A percentile compares a stretch with the other conserved stretches of the same genome.
phyloP scores from a whole-genome alignment of 1,140 invertebrate genomes.

The Pogonognathellus flavescens region DNA sequence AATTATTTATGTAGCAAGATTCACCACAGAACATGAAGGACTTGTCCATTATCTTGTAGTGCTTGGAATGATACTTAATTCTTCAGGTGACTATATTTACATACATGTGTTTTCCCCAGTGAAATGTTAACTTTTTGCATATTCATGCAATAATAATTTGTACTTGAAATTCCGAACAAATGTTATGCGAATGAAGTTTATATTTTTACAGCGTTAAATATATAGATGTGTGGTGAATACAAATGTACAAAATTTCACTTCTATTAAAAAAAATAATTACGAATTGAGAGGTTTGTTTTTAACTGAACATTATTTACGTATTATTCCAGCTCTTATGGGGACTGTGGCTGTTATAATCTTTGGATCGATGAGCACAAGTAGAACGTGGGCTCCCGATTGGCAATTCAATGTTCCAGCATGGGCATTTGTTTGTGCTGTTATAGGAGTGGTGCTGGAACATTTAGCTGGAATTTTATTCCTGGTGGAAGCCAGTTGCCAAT shows the following conservation, averaged over 20 bases:
- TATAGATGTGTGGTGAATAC: no score
- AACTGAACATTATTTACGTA: no score
- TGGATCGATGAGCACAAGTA: constrained; percentile 54
- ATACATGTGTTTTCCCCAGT: background rate
- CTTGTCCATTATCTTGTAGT: constrained; percentile 60
- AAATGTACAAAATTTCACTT: no score
- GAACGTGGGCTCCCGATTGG: constrained; percentile 62
- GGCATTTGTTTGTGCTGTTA: constrained; percentile 58
- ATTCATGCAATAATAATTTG: no score
- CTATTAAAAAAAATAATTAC: no score
- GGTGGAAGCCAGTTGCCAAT: constrained; percentile 58
- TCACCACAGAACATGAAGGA: constrained; percentile 47
- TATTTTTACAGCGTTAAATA: no score
- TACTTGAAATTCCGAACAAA: no score
- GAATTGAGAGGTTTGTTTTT: no score
- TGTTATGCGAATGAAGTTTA: no score
- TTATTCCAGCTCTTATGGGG: constrained; percentile 57
- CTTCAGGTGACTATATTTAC: constrained; percentile 52
- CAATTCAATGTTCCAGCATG: constrained; percentile 60
- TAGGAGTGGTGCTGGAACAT: constrained; percentile 60
- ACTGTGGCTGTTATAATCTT: constrained; percentile 61
- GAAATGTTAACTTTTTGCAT: background rate
- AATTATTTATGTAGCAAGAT: constrained; percentile 57
- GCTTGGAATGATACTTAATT: constrained; percentile 58
- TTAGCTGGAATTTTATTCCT: constrained; percentile 64